These are phyloP conservation scores for Spicauda simplicius DNA, from an alignment of 2,888 invertebrate genomes.

Conservation along the genomic window DNA sequence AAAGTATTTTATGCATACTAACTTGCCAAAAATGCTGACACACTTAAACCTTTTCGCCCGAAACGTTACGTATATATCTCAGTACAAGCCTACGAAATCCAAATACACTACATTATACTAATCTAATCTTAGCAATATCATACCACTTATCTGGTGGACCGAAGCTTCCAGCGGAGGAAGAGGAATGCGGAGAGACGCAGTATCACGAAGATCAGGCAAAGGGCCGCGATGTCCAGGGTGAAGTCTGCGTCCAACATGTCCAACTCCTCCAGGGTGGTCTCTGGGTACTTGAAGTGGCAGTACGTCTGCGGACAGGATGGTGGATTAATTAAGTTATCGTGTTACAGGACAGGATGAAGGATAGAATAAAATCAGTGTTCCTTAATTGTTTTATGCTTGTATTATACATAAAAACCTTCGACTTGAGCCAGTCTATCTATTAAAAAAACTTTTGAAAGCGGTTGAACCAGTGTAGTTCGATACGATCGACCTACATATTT, in stretches of 20 bases:
- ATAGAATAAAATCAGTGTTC: too few species aligned
- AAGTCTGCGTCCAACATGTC: constrained; percentile 94
- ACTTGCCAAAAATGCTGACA: too few species aligned
- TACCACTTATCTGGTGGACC: constrained; percentile 88
- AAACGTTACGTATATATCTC: too few species aligned
- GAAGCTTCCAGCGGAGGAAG: constrained; percentile 94
- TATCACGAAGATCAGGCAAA: constrained; percentile 91
- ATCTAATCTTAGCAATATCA: not conserved
- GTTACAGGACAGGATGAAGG: too few species aligned
- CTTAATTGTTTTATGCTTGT: too few species aligned
- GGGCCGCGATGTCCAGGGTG: constrained; percentile 91
- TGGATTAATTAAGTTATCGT: too few species aligned
- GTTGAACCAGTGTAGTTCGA: too few species aligned
- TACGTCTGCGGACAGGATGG: constrained; percentile 82
- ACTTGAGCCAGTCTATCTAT: too few species aligned
- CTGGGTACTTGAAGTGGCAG: constrained; percentile 94
- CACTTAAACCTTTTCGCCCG: not conserved
- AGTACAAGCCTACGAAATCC: constrained; percentile 4
- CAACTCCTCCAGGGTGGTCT: constrained; percentile 92
- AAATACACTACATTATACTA: constrained; percentile 2
- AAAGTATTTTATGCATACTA: too few species aligned
- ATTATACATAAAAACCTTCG: too few species aligned
- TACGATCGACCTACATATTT: too few species aligned
- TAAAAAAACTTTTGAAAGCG: too few species aligned
- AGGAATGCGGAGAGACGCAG: constrained; percentile 92